These are phyloP conservation scores for Yoshiicerus persimilis DNA, from an alignment of 1,140 invertebrate genomes.

Conservation along the genomic window DNA sequence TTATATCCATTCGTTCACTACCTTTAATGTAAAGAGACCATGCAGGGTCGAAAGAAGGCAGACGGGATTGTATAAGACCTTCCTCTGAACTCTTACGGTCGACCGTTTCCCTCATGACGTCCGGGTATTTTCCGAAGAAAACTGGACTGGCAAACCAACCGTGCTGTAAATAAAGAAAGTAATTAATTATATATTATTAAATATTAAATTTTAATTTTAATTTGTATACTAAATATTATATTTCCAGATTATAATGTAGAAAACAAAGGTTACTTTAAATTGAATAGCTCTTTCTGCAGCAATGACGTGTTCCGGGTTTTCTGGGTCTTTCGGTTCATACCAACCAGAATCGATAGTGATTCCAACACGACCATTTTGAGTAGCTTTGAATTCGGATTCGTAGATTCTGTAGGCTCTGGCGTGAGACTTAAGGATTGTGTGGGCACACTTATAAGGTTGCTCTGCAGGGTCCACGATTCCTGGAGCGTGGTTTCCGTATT, in stretches of 20 bases:
- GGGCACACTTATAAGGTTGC: conserved; percentile 23
- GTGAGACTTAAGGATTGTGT: conserved; percentile 36
- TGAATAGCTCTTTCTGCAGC: conserved; percentile 37
- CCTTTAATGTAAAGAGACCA: conserved; percentile 23
- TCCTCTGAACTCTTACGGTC: conserved; percentile 26
- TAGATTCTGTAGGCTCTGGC: conserved; percentile 42
- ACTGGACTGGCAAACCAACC: conserved; percentile 24
- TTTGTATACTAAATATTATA: not conserved
- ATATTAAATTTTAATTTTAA: not conserved
- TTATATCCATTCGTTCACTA: not conserved
- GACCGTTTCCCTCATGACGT: conserved; percentile 47
- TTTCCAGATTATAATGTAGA: no score
- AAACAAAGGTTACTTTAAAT: conserved; percentile 32
- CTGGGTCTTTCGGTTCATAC: conserved; percentile 25
- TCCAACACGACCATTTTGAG: conserved; percentile 26
- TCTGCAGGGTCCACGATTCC: not conserved
- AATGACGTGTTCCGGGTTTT: conserved; percentile 27
- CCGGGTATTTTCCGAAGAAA: conserved; percentile 51
- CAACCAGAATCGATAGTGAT: conserved; percentile 38
- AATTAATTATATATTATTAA: not conserved
- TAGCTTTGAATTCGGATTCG: conserved; percentile 39
- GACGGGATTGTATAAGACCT: conserved; percentile 29
- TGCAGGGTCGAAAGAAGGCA: conserved; percentile 33
- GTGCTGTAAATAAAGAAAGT: not conserved
- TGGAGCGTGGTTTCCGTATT: not conserved